phyloP scores from a whole-genome alignment of 2,888 invertebrate species.

The Blastobasis adustella region DNA sequence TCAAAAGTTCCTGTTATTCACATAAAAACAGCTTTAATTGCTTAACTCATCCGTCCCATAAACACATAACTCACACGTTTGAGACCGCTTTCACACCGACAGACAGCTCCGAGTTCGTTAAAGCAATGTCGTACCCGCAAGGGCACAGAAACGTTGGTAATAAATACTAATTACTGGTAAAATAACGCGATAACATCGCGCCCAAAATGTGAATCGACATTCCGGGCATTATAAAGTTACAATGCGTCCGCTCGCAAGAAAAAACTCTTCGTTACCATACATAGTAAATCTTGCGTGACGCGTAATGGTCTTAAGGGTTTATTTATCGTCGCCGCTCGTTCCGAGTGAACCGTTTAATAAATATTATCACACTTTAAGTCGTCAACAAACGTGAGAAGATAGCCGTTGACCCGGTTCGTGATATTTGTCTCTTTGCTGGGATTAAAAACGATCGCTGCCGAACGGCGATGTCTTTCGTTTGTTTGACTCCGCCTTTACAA shows the following conservation, averaged over 20 bases:
- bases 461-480: slow-evolving; percentile 58
- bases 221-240: slow-evolving; percentile 46
- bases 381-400: slow-evolving; percentile 74
- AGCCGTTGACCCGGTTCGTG: slow-evolving; percentile 71
- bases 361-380: slow-evolving; percentile 71
- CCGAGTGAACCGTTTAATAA: slow-evolving; percentile 69
- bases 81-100: slow-evolving; percentile 52
- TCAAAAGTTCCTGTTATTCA: slow-evolving; percentile 42
- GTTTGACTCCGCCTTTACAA: slow-evolving; percentile 57
- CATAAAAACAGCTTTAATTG: slow-evolving; percentile 63
- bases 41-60: slow-evolving; percentile 55
- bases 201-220: slow-evolving; percentile 29
- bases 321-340: slow-evolving; percentile 64
- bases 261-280: slow-evolving; percentile 50
- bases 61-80: slow-evolving; percentile 54
- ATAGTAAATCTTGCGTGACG: slow-evolving; percentile 69
- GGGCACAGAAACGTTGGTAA: slow-evolving; percentile 45
- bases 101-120: slow-evolving; percentile 27
- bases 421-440: slow-evolving; percentile 67
- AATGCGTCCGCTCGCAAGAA: slow-evolving; percentile 36
- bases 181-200: slow-evolving; percentile 66
- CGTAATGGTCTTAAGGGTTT: slow-evolving; percentile 61
- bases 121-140: slow-evolving; percentile 16
- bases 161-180: slow-evolving; percentile 73
- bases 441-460: slow-evolving; percentile 64